Evolutionary conservation across 1,140 invertebrate species (phyloP).

Genomic region (Drosophila pallidifrons): DNA sequence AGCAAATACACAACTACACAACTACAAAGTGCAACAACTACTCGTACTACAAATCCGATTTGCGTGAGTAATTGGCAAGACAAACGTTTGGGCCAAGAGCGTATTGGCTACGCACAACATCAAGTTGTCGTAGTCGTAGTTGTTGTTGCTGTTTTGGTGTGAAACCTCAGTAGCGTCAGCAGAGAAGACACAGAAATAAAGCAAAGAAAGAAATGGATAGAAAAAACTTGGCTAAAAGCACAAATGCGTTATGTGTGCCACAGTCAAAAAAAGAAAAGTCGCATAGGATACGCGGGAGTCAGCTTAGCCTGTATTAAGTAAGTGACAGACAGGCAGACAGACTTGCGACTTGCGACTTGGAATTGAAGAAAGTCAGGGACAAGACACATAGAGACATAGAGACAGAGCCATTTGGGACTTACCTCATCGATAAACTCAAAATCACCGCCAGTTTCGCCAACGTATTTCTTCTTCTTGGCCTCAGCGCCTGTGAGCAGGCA

Average conservation of each 20-base stretch:
- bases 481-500: slow-evolving; percentile 49
- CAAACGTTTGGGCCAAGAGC: slow-evolving; percentile 55
- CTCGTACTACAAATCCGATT: slow-evolving; percentile 72
- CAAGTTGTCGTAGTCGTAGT: slow-evolving; percentile 24
- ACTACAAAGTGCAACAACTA: slow-evolving; percentile 53
- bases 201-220: slow-evolving; percentile 42
- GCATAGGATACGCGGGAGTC: slow-evolving; percentile 18
- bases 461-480: slow-evolving; percentile 83
- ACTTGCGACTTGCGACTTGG: not conserved
- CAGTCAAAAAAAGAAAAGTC: not conserved
- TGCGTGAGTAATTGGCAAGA: slow-evolving; percentile 82
- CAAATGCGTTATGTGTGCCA: slow-evolving; percentile 34
- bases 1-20: not conserved
- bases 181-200: slow-evolving; percentile 22
- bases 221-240: slow-evolving; percentile 39
- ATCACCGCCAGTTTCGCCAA: slow-evolving; percentile 83
- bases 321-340: slow-evolving; percentile 61
- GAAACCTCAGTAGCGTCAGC: slow-evolving; percentile 74
- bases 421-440: slow-evolving; percentile 85
- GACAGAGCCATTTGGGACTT: slow-evolving; percentile 74
- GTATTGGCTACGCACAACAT: slow-evolving; percentile 36
- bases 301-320: slow-evolving; percentile 70
- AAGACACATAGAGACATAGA: slow-evolving; percentile 26
- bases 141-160: slow-evolving; percentile 42
- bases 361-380: too few species aligned